These are phyloP conservation scores for Dioctria rufipes DNA, from an alignment of 2,888 invertebrate genomes.

Conservation along the genomic window DNA sequence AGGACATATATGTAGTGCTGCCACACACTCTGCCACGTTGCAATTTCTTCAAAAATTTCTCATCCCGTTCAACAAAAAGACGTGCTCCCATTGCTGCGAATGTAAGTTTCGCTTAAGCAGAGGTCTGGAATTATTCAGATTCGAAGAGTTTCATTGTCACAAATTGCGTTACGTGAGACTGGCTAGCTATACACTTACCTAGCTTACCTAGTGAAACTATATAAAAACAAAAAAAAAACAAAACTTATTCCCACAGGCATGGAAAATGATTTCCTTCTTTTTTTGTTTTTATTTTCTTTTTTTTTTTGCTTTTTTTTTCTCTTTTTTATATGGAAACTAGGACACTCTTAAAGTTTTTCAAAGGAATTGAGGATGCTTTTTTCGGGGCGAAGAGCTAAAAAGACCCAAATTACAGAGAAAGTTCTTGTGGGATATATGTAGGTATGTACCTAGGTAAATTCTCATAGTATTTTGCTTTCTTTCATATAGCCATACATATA, in stretches of 20 bases:
- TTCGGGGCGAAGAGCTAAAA: not conserved
- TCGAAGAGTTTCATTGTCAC: conserved; percentile 5
- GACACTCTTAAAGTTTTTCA: conserved; percentile 17
- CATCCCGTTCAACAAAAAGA: not conserved
- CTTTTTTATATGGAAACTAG: not conserved
- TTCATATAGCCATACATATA: no score
- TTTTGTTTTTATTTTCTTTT: no score
- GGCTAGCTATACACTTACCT: not conserved
- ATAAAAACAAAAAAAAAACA: not conserved
- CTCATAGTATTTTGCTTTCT: not conserved
- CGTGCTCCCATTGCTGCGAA: not conserved
- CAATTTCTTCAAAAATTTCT: conserved; percentile 10
- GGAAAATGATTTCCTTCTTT: not conserved
- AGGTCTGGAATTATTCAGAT: conserved; percentile 35
- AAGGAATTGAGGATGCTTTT: not conserved
- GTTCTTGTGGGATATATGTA: not conserved
- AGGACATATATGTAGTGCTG: not conserved
- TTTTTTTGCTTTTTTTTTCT: not conserved
- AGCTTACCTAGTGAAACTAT: not conserved
- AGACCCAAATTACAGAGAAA: conserved; percentile 12
- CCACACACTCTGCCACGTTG: not conserved
- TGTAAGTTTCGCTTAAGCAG: conserved; percentile 1
- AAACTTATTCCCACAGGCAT: not conserved
- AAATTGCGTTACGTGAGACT: conserved; percentile 37
- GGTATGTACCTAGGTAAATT: not conserved